A percentile compares a stretch with the other conserved stretches of the same genome.
Evolutionary conservation across 2,888 invertebrate species (phyloP).

Genomic region (Nowickia ferox): DNA sequence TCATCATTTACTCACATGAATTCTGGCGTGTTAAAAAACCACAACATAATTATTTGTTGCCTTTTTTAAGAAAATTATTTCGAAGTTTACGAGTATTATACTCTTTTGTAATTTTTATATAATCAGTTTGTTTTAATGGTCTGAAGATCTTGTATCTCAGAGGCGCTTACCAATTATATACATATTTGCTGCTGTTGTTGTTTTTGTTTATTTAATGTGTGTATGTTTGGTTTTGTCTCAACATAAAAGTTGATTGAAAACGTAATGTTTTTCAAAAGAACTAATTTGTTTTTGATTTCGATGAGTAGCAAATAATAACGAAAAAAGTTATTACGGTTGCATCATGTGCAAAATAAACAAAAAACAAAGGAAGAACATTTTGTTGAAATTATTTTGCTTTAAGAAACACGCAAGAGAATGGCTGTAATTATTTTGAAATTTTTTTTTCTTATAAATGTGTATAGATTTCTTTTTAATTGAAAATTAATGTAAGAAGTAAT

Average conservation of each 20-base stretch:
- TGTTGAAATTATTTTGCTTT: constrained; percentile 1
- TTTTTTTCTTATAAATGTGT: background rate
- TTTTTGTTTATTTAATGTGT: constrained; percentile 20
- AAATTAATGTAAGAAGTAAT: background rate
- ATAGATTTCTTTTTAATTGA: background rate
- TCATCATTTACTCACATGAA: background rate
- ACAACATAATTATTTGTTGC: constrained; percentile 59
- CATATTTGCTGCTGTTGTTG: background rate
- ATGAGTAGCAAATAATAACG: constrained; percentile 55
- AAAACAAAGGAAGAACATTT: background rate
- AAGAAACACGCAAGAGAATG: constrained; percentile 31
- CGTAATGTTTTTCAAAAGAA: constrained; percentile 53
- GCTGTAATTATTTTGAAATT: background rate
- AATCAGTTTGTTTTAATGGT: constrained; percentile 74
- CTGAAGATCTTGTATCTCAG: constrained; percentile 73
- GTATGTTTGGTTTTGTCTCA: background rate
- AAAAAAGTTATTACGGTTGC: constrained; percentile 3
- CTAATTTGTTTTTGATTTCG: constrained; percentile 58
- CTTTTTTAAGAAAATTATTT: constrained; percentile 66
- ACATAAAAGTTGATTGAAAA: constrained; percentile 48
- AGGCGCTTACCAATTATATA: constrained; percentile 70
- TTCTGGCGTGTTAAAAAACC: constrained; percentile 30
- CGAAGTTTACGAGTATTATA: constrained; percentile 32
- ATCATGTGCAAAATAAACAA: constrained; percentile 41
- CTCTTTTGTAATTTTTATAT: constrained; percentile 73